These are phyloP conservation scores for Steatocranus sp. DNA, from an alignment of 2,797 vertebrate genomes.

Conservation along the genomic window DNA sequence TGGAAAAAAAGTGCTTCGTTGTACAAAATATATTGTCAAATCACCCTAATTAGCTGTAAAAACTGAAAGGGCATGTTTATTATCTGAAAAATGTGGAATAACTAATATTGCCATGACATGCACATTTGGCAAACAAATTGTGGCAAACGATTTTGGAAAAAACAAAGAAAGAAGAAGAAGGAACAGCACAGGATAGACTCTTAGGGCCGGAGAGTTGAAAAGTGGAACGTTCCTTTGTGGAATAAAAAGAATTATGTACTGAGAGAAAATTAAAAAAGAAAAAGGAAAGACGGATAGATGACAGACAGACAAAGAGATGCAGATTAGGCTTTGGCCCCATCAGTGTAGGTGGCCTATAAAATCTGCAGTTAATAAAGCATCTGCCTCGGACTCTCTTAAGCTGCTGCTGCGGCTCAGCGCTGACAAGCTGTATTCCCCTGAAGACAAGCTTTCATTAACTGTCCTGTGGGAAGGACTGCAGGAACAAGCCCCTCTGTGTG, in stretches of 20 bases:
- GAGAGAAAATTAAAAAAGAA: neutral
- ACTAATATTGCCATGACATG: neutral
- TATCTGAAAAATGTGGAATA: neutral
- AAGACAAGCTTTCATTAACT: conserved; percentile 82
- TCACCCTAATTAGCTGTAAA: neutral
- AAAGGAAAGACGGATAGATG: neutral
- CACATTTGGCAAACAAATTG: neutral
- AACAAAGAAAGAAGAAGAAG: neutral
- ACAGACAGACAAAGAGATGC: conserved; percentile 29
- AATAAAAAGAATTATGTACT: neutral
- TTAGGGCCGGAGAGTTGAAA: neutral
- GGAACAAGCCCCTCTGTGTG: neutral
- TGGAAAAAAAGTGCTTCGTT: neutral
- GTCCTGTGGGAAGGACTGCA: conserved; percentile 1
- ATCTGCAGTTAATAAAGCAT: conserved; percentile 65
- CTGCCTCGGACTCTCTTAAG: conserved; percentile 63
- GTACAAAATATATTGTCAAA: neutral
- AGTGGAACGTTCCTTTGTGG: neutral
- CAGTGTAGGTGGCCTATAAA: conserved; percentile 66
- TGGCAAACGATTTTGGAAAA: neutral
- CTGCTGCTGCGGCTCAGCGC: conserved; percentile 61
- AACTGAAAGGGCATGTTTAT: neutral
- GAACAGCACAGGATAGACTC: neutral
- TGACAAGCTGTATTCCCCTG: conserved; percentile 74
- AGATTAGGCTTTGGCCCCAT: conserved; percentile 54